A percentile compares a stretch with the other conserved stretches of the same genome.
phyloP scores from a whole-genome alignment of 2,888 invertebrate species.

The Noctua janthe region DNA sequence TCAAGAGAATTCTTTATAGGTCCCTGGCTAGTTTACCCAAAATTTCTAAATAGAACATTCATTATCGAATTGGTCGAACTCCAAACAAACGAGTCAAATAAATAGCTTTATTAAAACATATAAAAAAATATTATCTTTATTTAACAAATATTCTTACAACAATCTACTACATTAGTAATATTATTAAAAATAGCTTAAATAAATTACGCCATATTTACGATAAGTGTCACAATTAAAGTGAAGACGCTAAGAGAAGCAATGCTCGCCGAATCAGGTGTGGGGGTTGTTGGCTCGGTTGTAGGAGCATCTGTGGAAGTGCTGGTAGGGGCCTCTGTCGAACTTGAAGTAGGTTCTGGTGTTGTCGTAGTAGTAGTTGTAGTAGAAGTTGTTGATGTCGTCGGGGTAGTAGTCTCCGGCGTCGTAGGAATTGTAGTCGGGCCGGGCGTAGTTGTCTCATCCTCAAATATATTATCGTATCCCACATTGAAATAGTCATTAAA shows the following conservation, averaged over 20 bases:
- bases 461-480: conserved; percentile 78
- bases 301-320: conserved; percentile 26
- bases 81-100: conserved; percentile 9
- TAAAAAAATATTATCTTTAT: conserved; percentile 17
- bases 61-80: neutral
- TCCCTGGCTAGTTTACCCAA: neutral
- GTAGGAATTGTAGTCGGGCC: neutral
- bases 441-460: neutral
- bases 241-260: conserved; percentile 77
- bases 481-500: conserved; percentile 78
- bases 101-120: conserved; percentile 50
- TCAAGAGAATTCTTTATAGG: too few relatives aligned
- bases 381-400: neutral
- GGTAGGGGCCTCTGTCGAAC: neutral
- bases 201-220: conserved; percentile 69
- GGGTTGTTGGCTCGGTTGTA: neutral
- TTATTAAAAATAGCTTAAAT: conserved; percentile 19
- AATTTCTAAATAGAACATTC: neutral
- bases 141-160: conserved; percentile 39
- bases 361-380: neutral
- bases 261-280: conserved; percentile 73
- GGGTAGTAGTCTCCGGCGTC: neutral
- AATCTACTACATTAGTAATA: conserved; percentile 27
- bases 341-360: neutral
- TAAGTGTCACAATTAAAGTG: conserved; percentile 75